Evolutionary conservation across 1,140 invertebrate species (phyloP), one percentile per base, ranked within the genome.

Genomic region (Micrasema minimum): DNA sequence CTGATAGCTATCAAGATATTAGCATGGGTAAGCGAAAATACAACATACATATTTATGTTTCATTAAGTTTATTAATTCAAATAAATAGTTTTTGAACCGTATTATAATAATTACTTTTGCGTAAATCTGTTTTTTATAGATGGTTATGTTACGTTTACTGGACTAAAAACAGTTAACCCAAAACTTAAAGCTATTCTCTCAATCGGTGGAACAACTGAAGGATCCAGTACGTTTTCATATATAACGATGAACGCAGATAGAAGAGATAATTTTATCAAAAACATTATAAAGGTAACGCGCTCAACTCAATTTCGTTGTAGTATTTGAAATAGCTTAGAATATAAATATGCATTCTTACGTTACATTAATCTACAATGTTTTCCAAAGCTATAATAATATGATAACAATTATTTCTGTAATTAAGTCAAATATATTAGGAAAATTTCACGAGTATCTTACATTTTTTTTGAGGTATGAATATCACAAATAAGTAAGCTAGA

Each of bases 181-280:
- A 90, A 93, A 51, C 78, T 98, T 72, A 98, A 97, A 82, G 95
- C 94, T 0, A 83, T 98, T 82, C 85, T 98, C 64, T 96, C 96
- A 2, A 94, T 98, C 70, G 97, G 97, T 11, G 96, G 97, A 0
- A 98, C 96, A 96, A 98, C 96, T 79, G 95, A 97, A 82, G 96
- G 95, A 7, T 96, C 95, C 0, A 88, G 89, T 6, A 88, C 94
- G 61, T 96, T 97, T 83, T 96, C 94, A 0, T 89, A 93, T 9
- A 88, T 97, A 85, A 94, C 96, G 0, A 93, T 91, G 1, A 90
- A 90, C 76, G 75, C 88, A 0, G 90, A 92, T 16, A 85, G 90
- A 65, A 83, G 95, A 38, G 89, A 88, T 78, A 90, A 93, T 77
- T 93, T 97, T 76, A 92, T 94, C 14, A 92, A 91, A 82, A 95